phyloP scores from a whole-genome alignment of 35 echinoderm and acorn worm species.

The Diadema setosum region DNA sequence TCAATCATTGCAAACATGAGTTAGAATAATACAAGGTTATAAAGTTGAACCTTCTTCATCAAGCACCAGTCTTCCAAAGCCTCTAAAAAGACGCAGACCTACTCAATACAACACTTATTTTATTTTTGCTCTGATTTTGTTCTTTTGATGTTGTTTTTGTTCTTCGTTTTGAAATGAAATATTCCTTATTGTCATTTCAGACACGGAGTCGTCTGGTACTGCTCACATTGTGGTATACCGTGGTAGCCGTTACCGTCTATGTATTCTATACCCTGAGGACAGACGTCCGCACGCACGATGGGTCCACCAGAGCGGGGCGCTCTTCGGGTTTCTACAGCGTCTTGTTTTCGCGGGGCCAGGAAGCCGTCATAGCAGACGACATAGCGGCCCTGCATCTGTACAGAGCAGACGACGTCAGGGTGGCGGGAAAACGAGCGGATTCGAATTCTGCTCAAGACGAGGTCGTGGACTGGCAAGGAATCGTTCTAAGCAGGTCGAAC shows the following conservation, averaged over 20 bases:
- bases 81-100: not conserved
- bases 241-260: not conserved
- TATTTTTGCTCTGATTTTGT: not conserved
- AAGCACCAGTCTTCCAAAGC: not conserved
- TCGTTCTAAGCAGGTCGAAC: not conserved
- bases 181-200: not conserved
- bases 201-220: slow-evolving; percentile 3
- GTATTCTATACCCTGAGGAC: not conserved
- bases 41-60: not conserved
- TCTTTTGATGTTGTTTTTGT: not conserved
- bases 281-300: not conserved
- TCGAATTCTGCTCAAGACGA: not conserved
- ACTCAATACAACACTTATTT: not conserved
- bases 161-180: not conserved
- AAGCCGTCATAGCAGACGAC: not conserved
- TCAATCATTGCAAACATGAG: too few species aligned
- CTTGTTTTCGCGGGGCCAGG: not conserved
- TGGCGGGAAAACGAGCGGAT: not conserved
- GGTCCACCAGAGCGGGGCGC: not conserved
- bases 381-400: not conserved
- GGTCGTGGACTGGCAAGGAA: not conserved
- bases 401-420: not conserved
- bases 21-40: too few species aligned
- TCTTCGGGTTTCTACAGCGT: not conserved
- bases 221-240: not conserved